Percentiles rank a stretch among this genome's conserved stretches.
Evolutionary conservation across 2,888 invertebrate species (phyloP).

Genomic region (Trilocha varians): DNA sequence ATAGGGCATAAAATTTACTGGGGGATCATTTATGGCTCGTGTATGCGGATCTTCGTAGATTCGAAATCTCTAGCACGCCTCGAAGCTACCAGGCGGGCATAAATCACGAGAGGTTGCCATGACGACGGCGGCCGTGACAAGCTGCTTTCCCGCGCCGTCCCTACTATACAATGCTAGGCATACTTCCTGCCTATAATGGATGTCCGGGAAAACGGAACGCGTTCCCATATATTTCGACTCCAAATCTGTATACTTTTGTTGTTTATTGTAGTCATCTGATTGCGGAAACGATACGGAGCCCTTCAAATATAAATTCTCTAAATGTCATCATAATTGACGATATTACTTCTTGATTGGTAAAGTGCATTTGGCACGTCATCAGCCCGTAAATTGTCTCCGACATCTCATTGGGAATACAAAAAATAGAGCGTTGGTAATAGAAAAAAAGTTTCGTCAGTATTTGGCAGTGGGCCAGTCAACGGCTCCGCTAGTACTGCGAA

Average conservation of each 20-base stretch:
- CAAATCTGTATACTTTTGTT: conserved; percentile 15
- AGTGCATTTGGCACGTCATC: background rate
- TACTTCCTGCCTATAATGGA: conserved; percentile 38
- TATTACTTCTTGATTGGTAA: background rate
- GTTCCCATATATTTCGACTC: conserved; percentile 35
- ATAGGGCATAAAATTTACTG: background rate
- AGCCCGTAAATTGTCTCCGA: background rate
- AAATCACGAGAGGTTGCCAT: conserved; percentile 52
- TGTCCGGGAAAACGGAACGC: conserved; percentile 31
- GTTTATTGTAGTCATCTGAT: too few relatives aligned
- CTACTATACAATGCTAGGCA: conserved; percentile 39
- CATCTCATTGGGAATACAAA: conserved; percentile 1
- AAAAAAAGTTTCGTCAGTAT: conserved; percentile 36
- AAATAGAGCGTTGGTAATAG: conserved; percentile 24
- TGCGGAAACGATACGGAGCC: too few relatives aligned
- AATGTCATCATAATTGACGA: too few relatives aligned
- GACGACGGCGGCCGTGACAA: conserved; percentile 38
- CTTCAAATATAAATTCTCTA: too few relatives aligned
- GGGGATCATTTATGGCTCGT: background rate
- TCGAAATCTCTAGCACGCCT: conserved; percentile 15
- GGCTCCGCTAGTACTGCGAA: conserved; percentile 22
- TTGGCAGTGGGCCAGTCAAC: conserved; percentile 8
- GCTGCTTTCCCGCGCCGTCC: conserved; percentile 45
- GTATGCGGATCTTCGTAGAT: conserved; percentile 4
- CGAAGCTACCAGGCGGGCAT: conserved; percentile 41